Conservation (phyloP, 2,113 vertebrate species). For the Peromyscus californicus region DNA sequence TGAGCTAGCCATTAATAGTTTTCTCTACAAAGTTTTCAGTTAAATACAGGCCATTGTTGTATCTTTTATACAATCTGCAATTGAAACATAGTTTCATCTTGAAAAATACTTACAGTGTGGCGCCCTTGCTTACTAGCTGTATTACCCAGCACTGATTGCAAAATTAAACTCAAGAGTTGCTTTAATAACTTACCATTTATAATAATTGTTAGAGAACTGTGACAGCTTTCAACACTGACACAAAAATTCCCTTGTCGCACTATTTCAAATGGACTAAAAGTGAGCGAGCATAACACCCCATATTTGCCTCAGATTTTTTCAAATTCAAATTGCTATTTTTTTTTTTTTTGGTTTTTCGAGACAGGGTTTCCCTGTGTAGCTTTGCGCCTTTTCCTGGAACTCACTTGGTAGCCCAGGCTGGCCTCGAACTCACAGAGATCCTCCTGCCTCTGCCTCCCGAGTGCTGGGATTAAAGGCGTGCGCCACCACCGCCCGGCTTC, state of each 20-base stretch:
- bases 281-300: neutral
- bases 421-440: no score
- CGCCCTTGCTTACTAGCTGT: neutral
- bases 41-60: conserved; percentile 29
- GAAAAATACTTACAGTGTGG: conserved; percentile 22
- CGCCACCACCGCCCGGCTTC: no score
- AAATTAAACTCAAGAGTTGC: conserved; percentile 37
- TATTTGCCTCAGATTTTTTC: conserved; percentile 22
- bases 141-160: neutral
- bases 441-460: no score
- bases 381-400: no score
- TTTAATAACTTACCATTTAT: conserved; percentile 3
- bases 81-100: conserved; percentile 41
- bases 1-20: conserved; percentile 18
- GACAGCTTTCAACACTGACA: conserved; percentile 34
- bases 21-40: conserved; percentile 44
- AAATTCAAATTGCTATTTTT: conserved; percentile 10
- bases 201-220: conserved; percentile 11
- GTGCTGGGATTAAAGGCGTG: no score
- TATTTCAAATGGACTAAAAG: conserved; percentile 24
- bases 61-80: conserved; percentile 6
- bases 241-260: conserved; percentile 26
- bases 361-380: no score
- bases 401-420: no score
- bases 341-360: no score